These are phyloP conservation scores for Cheilosia soror DNA, from an alignment of 2,888 invertebrate genomes.

Conservation along the genomic window DNA sequence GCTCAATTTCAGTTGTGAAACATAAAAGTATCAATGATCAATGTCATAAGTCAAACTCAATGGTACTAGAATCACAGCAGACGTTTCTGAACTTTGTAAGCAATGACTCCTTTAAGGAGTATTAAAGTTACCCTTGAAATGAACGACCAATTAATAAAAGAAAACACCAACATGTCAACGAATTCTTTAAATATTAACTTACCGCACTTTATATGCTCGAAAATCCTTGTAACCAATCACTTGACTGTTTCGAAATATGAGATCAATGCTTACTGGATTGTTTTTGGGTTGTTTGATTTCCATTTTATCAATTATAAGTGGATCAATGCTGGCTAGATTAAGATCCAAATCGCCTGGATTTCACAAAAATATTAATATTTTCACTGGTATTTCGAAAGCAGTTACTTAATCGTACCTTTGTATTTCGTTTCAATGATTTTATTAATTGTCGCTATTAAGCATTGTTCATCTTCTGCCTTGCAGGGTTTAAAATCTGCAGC, in stretches of 20 bases:
- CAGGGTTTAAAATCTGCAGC: conserved; percentile 70
- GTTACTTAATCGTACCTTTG: conserved; percentile 6
- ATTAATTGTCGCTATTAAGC: conserved; percentile 70
- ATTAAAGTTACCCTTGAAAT: neutral
- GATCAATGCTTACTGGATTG: conserved; percentile 81
- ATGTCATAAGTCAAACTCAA: too few relatives aligned
- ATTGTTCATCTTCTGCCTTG: conserved; percentile 53
- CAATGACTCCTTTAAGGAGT: too few relatives aligned
- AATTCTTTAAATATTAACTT: conserved; percentile 49
- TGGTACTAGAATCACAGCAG: too few relatives aligned
- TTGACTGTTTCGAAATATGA: conserved; percentile 79
- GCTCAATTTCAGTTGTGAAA: too few relatives aligned
- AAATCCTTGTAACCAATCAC: conserved; percentile 77
- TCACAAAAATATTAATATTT: neutral
- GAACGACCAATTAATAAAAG: too few relatives aligned
- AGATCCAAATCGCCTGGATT: conserved; percentile 77
- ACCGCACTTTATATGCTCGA: conserved; percentile 78
- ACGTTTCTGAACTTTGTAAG: too few relatives aligned
- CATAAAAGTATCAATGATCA: too few relatives aligned
- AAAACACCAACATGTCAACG: too few relatives aligned
- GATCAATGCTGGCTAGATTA: conserved; percentile 79
- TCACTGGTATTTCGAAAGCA: too few relatives aligned
- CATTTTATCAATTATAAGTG: conserved; percentile 78
- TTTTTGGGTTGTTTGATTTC: conserved; percentile 79
- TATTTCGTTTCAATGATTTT: conserved; percentile 63